Evolutionary conservation across 2,113 vertebrate genomes (phyloP), one percentile per base, ranked within the genome.

Genomic region (Columba janthina): DNA sequence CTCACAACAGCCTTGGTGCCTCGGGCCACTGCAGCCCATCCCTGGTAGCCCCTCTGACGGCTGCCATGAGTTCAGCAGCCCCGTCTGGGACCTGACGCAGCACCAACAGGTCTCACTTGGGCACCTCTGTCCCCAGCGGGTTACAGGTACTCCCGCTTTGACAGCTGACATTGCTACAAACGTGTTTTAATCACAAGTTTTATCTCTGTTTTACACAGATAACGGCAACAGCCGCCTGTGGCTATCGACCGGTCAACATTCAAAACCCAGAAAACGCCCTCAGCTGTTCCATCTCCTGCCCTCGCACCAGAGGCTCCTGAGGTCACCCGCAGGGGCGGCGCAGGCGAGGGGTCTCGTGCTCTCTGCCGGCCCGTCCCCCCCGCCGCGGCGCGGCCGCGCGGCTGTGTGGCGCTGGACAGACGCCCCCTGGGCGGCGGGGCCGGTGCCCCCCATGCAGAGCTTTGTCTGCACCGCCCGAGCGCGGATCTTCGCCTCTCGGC

Each of bases 101-200:
- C 54, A 34, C 0, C 2, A 1, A n/a, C 19, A 70, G 62, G 26
- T 34, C 51, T 74, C 2, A 0, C 40, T 74, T 44, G 60, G n/a
- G 44, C 50, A 76, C 6, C 79, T 56, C 62, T 22, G 3, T 44
- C 38, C 66, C 69, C 79, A 34, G 28, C 19, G 83, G 28, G 24
- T 54, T 64, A 74, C 10, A 3, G 38, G 2, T 46, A 83, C 26
- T 70, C 51, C 79, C 51, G 15, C 67, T 83, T 48, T 66, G 62
- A 40, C 25, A n/a, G 44, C 65, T 69, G 54, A 53, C 60, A 60
- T 62, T 0, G 0, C 34, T 11, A 50, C 21, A 60, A 88, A 56
- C n/a, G 62, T 20, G 7, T 29, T 90, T 85, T 70, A 72, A 76
- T 79, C 46, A 36, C 60, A 46, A 34, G 10, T 70, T 70, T 88